Conservation (phyloP, 35 echinoderm and acorn worm species). For the Patiria miniata region DNA sequence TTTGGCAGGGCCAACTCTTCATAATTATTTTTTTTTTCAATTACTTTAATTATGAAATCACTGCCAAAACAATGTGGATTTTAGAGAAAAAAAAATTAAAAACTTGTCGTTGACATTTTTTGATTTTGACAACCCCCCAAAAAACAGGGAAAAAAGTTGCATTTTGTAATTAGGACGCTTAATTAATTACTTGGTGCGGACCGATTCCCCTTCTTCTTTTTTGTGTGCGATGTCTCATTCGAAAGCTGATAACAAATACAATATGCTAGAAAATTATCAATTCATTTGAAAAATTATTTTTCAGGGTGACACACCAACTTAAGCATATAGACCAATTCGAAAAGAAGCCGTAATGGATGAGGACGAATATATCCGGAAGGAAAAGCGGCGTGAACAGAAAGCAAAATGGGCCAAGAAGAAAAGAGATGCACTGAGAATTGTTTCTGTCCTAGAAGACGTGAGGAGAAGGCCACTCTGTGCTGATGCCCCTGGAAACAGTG, state of each 20-base stretch:
- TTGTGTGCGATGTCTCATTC: background rate
- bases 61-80: conserved; percentile 1
- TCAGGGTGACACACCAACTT: background rate
- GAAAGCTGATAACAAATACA: background rate
- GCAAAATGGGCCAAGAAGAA: background rate
- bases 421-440: too few relatives aligned
- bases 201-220: conserved; percentile 1
- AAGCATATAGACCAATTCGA: background rate
- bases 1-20: background rate
- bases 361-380: background rate
- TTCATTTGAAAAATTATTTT: background rate
- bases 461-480: too few relatives aligned
- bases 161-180: background rate
- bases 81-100: background rate
- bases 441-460: too few relatives aligned
- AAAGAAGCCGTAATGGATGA: background rate
- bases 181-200: background rate
- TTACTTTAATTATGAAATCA: background rate
- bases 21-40: too few relatives aligned
- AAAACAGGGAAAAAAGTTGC: background rate
- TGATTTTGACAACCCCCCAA: too few relatives aligned
- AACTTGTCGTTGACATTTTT: too few relatives aligned
- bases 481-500: too few relatives aligned
- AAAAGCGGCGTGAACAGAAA: background rate
- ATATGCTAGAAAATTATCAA: too few relatives aligned